Percentiles rank a stretch among this genome's conserved stretches.
Evolutionary conservation across 2,797 vertebrate genomes (phyloP).

Genomic region (Falco peregrinus): DNA sequence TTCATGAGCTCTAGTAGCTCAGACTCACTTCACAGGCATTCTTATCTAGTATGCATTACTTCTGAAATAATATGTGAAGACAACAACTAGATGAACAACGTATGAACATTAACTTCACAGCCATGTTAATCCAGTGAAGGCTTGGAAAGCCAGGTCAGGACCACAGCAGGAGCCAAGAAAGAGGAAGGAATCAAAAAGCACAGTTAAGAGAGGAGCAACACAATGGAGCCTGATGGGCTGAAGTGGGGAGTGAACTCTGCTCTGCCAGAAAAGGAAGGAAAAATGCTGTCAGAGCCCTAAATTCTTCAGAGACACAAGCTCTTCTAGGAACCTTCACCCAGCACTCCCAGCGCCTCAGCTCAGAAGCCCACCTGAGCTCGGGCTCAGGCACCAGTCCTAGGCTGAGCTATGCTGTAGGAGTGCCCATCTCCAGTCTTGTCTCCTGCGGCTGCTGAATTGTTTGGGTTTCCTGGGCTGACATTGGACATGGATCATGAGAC

Average conservation of each 20-base stretch:
- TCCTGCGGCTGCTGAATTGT: background rate
- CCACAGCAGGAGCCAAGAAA: background rate
- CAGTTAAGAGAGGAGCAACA: background rate
- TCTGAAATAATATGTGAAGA: background rate
- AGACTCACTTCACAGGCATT: background rate
- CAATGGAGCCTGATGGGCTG: background rate
- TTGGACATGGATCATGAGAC: accelerated
- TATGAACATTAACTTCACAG: background rate
- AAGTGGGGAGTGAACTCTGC: background rate
- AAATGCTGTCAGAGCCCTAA: background rate
- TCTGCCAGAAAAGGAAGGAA: background rate
- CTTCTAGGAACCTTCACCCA: background rate
- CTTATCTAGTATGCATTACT: background rate
- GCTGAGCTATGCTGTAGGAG: background rate
- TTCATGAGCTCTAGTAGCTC: background rate
- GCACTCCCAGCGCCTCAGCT: background rate
- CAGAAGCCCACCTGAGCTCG: background rate
- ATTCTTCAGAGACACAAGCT: background rate
- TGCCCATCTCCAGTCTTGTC: background rate
- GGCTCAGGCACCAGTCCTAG: accelerated
- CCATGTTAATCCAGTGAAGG: background rate
- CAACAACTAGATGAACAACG: background rate
- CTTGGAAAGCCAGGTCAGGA: background rate
- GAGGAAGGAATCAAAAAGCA: background rate
- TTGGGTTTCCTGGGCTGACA: background rate